Conservation (phyloP, 2,888 invertebrate species). For the Dorcus parallelipipedus region DNA sequence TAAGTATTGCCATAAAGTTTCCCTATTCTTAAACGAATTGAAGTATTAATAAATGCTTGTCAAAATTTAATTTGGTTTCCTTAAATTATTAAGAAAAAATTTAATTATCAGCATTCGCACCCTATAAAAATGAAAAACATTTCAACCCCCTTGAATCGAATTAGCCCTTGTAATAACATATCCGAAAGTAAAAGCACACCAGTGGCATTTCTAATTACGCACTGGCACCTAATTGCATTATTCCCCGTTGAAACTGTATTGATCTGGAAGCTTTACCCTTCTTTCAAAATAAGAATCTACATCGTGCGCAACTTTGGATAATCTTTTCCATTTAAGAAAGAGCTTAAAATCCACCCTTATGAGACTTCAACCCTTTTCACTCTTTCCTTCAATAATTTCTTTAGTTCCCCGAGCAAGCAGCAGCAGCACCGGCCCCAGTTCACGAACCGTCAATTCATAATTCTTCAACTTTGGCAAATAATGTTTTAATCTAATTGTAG, state of each 20-base stretch:
- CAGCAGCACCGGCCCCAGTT: conserved; percentile 5
- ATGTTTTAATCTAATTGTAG: conserved; percentile 21
- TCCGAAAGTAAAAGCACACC: not conserved
- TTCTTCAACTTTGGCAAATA: conserved; percentile 22
- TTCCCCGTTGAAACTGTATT: conserved; percentile 42
- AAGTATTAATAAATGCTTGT: too few species aligned
- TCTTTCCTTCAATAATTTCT: conserved; percentile 13
- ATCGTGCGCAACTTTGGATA: conserved; percentile 39
- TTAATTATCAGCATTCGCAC: too few species aligned
- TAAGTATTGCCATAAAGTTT: too few species aligned
- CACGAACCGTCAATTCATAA: conserved; percentile 27
- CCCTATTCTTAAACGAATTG: too few species aligned
- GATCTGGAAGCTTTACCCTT: conserved; percentile 41
- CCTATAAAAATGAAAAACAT: not conserved
- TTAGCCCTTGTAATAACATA: not conserved
- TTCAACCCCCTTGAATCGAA: not conserved
- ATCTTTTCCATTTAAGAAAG: conserved; percentile 41
- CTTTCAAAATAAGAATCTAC: conserved; percentile 39
- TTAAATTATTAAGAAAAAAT: too few species aligned
- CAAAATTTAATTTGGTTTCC: too few species aligned
- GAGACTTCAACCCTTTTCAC: conserved; percentile 17
- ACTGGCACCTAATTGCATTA: conserved; percentile 46
- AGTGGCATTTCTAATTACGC: conserved; percentile 44
- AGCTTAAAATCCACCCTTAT: conserved; percentile 2
- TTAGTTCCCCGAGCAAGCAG: conserved; percentile 10